Conservation (phyloP, 2,888 invertebrate genomes). For the Mythimna impura region DNA sequence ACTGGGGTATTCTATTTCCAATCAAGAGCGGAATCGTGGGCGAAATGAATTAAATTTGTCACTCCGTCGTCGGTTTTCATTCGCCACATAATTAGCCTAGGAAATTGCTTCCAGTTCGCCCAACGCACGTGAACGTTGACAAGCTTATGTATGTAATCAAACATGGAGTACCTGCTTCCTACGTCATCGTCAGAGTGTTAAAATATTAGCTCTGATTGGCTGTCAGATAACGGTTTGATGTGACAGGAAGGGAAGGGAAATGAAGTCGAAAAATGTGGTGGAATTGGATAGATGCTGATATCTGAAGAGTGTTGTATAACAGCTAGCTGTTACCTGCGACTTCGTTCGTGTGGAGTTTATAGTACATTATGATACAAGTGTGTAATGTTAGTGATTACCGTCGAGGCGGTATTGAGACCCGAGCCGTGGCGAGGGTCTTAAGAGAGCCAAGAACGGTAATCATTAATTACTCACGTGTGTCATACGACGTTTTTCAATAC, state of each 20-base stretch:
- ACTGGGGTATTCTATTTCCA: constrained; percentile 52
- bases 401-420: too few relatives aligned
- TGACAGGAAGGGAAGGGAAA: neutral
- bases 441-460: too few relatives aligned
- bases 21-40: constrained; percentile 50
- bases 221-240: constrained; percentile 29
- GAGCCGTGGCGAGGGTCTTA: too few relatives aligned
- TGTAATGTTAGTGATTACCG: too few relatives aligned
- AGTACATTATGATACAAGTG: too few relatives aligned
- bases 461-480: too few relatives aligned
- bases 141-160: constrained; percentile 60
- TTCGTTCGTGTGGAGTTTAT: too few relatives aligned
- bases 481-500: too few relatives aligned
- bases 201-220: constrained; percentile 54
- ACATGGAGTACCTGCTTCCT: constrained; percentile 36
- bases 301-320: neutral
- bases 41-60: constrained; percentile 78
- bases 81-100: constrained; percentile 84
- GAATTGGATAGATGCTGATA: neutral
- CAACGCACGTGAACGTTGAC: constrained; percentile 67
- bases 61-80: constrained; percentile 80
- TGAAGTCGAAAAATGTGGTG: constrained; percentile 9
- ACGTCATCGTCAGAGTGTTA: constrained; percentile 34
- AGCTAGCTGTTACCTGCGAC: neutral
- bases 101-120: constrained; percentile 79